Conservation (phyloP, 2,888 invertebrate species). For the Luffia ferchaultella region DNA sequence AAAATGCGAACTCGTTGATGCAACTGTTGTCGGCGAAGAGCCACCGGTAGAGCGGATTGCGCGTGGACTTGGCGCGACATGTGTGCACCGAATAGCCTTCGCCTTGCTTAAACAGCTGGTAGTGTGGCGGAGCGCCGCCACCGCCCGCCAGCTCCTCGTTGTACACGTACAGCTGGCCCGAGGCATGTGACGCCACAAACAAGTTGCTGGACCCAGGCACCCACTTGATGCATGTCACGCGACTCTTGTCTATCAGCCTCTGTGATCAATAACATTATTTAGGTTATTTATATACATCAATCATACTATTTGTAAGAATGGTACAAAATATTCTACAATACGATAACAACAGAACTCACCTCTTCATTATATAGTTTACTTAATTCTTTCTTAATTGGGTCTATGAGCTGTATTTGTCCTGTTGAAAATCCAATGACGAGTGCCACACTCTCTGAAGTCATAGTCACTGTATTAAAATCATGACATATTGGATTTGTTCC, state of each 20-base stretch:
- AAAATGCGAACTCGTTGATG: constrained; percentile 97
- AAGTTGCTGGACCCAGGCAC: constrained; percentile 93
- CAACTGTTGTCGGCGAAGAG: constrained; percentile 80
- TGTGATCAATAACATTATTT: constrained; percentile 52
- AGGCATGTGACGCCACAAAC: constrained; percentile 94
- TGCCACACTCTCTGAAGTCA: constrained; percentile 84
- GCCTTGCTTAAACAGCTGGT: constrained; percentile 92
- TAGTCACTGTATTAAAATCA: constrained; percentile 91
- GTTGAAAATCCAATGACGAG: constrained; percentile 97
- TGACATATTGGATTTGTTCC: constrained; percentile 99
- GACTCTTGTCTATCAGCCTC: constrained; percentile 92
- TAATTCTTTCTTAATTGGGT: constrained; percentile 95
- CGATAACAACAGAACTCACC: constrained; percentile 62
- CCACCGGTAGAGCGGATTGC: constrained; percentile 96
- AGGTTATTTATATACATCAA: not conserved
- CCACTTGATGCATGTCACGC: constrained; percentile 98
- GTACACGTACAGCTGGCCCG: constrained; percentile 97
- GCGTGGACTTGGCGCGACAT: constrained; percentile 94
- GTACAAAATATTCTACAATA: not conserved
- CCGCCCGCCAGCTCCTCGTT: constrained; percentile 95
- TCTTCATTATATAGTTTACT: constrained; percentile 98
- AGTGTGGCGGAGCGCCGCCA: constrained; percentile 88
- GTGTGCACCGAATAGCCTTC: constrained; percentile 94
- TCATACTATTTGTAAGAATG: not conserved
- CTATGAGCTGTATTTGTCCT: constrained; percentile 97